phyloP scores from a whole-genome alignment of 23 tunicate genomes.

The Phallusia fumigata region DNA sequence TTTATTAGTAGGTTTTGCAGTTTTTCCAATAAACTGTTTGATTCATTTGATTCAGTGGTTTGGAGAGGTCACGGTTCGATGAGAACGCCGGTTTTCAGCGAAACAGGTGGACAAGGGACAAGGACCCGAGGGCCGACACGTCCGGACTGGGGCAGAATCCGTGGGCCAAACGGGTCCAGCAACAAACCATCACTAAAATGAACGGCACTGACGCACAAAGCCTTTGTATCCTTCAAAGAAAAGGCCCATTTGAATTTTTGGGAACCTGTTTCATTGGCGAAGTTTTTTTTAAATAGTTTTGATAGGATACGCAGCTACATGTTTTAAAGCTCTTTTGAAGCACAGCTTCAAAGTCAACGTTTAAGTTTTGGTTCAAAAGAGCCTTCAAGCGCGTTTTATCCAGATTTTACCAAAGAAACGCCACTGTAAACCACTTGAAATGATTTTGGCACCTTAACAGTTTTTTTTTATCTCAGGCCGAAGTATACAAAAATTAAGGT shows the following conservation, averaged over 20 bases:
- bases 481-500: neutral
- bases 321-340: too few species aligned
- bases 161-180: conserved; percentile 53
- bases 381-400: too few species aligned
- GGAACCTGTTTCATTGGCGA: too few species aligned
- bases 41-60: conserved; percentile 14
- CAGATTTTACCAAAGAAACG: too few species aligned
- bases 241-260: too few species aligned
- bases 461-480: too few species aligned
- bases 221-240: neutral
- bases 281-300: too few species aligned
- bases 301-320: too few species aligned
- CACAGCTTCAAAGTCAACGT: too few species aligned
- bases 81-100: conserved; percentile 17
- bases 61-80: conserved; percentile 22
- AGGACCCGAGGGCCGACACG: conserved; percentile 16
- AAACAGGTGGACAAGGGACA: conserved; percentile 37
- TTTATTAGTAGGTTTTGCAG: neutral
- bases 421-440: too few species aligned
- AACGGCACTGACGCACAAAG: conserved; percentile 4
- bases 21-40: neutral
- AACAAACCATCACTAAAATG: neutral
- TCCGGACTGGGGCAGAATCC: conserved; percentile 50
- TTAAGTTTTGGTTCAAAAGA: too few species aligned
- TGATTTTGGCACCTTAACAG: too few species aligned